These are phyloP conservation scores for Tenualosa ilisha DNA, from an alignment of 2,797 vertebrate species.

Conservation along the genomic window DNA sequence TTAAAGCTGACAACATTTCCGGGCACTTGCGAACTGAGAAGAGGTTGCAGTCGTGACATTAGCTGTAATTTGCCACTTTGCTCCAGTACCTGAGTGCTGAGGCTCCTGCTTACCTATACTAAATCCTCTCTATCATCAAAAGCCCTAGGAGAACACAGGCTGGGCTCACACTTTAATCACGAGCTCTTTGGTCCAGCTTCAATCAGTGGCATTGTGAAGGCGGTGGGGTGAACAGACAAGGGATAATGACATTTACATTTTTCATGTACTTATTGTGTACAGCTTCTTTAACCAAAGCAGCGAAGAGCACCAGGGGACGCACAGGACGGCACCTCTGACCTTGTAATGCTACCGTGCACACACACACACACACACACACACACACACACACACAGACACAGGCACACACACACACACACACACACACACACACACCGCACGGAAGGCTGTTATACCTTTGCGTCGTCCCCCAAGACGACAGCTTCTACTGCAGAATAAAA, in stretches of 20 bases:
- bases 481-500: not conserved
- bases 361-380: not conserved
- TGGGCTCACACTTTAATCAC: not conserved
- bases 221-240: not conserved
- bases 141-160: not conserved
- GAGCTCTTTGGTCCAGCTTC: not conserved
- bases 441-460: not conserved
- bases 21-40: too few species aligned
- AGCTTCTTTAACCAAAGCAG: not conserved
- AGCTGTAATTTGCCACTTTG: not conserved
- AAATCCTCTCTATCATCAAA: not conserved
- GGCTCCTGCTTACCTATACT: not conserved
- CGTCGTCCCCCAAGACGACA: not conserved
- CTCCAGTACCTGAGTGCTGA: not conserved
- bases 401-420: not conserved
- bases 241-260: constrained; percentile 3
- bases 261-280: not conserved
- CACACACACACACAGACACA: not conserved
- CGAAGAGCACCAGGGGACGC: not conserved
- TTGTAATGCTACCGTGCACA: not conserved
- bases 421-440: too few species aligned
- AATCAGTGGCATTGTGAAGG: constrained; percentile 3
- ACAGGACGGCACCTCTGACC: not conserved
- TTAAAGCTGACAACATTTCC: too few species aligned
- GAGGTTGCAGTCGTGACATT: too few species aligned